Evolutionary conservation across 2,888 invertebrate species (phyloP).

Genomic region (Eupsilia transversa): DNA sequence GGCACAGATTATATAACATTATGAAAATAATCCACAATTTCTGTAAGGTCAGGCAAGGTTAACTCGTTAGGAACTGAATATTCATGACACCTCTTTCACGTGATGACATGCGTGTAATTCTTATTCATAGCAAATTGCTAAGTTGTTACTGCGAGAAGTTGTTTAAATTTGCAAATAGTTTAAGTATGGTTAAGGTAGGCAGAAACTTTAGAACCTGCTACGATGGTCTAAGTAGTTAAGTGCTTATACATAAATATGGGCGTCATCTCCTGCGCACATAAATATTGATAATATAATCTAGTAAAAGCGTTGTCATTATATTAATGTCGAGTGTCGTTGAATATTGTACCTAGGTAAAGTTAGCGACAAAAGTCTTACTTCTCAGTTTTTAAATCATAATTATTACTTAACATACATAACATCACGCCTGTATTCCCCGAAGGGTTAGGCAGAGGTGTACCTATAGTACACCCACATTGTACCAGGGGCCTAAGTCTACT

Average conservation of each 20-base stretch:
- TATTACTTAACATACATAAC: too few species aligned
- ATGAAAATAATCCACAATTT: conserved; percentile 28
- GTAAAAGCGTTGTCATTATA: background rate
- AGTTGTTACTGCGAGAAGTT: conserved; percentile 16
- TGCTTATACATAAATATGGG: background rate
- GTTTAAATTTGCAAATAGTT: background rate
- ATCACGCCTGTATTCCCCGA: too few species aligned
- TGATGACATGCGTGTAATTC: conserved; percentile 19
- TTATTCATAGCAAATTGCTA: conserved; percentile 26
- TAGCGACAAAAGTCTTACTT: background rate
- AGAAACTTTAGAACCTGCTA: background rate
- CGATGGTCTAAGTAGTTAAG: background rate
- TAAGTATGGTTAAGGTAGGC: background rate
- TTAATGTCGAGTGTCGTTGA: background rate
- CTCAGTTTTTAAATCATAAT: background rate
- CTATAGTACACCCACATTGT: too few species aligned
- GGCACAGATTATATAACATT: conserved; percentile 21
- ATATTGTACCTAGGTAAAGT: background rate
- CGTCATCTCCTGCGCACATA: background rate
- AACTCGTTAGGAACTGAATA: conserved; percentile 37
- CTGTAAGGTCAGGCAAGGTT: conserved; percentile 34
- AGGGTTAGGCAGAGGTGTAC: too few species aligned
- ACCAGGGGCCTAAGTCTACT: too few species aligned
- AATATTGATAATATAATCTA: background rate
- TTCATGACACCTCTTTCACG: conserved; percentile 36